Evolutionary conservation across 1,140 invertebrate species (phyloP).

Genomic region (Drosophila yakuba): DNA sequence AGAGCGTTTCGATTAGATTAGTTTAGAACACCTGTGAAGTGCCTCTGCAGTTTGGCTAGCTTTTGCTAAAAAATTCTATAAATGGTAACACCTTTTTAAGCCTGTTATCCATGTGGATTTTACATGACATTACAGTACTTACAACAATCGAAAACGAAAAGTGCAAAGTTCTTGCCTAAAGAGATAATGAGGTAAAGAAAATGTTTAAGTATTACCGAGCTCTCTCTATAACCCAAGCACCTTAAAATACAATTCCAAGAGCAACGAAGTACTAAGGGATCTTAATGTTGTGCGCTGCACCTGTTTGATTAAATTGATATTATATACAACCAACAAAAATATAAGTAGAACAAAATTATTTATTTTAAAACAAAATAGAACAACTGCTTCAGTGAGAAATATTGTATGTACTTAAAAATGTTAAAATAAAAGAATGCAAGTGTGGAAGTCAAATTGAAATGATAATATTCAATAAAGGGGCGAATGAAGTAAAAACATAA

Average conservation of each 20-base stretch:
- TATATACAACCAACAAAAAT: slow-evolving; percentile 35
- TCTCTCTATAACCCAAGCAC: slow-evolving; percentile 37
- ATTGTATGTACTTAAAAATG: slow-evolving; percentile 30
- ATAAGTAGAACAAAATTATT: slow-evolving; percentile 29
- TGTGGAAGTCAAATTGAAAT: background rate
- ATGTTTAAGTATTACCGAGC: slow-evolving; percentile 60
- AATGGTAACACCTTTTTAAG: slow-evolving; percentile 40
- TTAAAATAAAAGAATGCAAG: slow-evolving; percentile 32
- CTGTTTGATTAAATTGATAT: slow-evolving; percentile 43
- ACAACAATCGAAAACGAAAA: slow-evolving; percentile 15
- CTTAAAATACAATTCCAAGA: slow-evolving; percentile 46
- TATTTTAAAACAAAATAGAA: slow-evolving; percentile 31
- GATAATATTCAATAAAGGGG: background rate
- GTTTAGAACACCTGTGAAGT: slow-evolving; percentile 54
- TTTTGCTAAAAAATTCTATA: slow-evolving; percentile 61
- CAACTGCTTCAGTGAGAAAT: slow-evolving; percentile 28
- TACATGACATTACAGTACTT: slow-evolving; percentile 25
- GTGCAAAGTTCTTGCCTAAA: slow-evolving; percentile 21
- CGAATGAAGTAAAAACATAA: background rate
- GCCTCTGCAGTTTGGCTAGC: slow-evolving; percentile 60
- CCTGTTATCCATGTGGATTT: slow-evolving; percentile 46
- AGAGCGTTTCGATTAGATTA: slow-evolving; percentile 40
- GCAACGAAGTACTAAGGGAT: slow-evolving; percentile 46
- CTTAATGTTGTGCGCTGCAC: slow-evolving; percentile 44
- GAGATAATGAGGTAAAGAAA: slow-evolving; percentile 10